Evolutionary conservation across 2,888 invertebrate species (phyloP), one percentile per base, ranked within the genome.

Genomic region (Sesamia inferens): DNA sequence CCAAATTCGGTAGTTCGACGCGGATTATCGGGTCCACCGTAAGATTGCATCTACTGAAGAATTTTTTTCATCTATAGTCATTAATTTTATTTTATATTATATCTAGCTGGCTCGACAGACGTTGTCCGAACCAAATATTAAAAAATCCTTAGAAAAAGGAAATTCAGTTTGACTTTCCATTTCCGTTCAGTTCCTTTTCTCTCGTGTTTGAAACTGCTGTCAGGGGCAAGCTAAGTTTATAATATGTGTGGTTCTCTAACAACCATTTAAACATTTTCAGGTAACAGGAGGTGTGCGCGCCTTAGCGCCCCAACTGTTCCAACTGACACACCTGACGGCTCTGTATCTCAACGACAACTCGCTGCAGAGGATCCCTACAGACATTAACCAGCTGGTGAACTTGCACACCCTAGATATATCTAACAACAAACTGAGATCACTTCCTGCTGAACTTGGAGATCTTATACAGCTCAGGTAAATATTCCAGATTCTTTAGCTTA

Each of bases 401-500:
- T 97, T 99, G 84, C 97, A 98, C 89, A 97, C 98, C 82, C 97
- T 99, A 86, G 99, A 99, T 96, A 96, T 99, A 88, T 99, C 99
- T 85, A 98, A 98, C 94, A 99, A 99, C 96, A 99, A 99, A 96
- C 96, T 99, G 89, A 97, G 99, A 83, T 98, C 98, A 92, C 97
- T 99, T 94, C 99, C 99, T 82, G 98, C 99, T 71, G 99, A 99
- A 96, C 97, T 99, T 69, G 99, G 99, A 77, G 99, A 99, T 94
- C 97, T 99, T 92, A 98, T 99, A 94, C 98, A 98, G 93, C 97
- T 99, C 92, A 98, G 98, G 98, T 98, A 87, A 90, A 83, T 83
- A 74, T 74, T 68, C 0, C 22, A 51, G 19, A 42, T 67, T 51
- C 5, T 51, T 19, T 19, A 11, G 51, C 19, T 57, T 22, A 13